phyloP scores from a whole-genome alignment of 2,888 invertebrate genomes.

The Eucera pruinosa region DNA sequence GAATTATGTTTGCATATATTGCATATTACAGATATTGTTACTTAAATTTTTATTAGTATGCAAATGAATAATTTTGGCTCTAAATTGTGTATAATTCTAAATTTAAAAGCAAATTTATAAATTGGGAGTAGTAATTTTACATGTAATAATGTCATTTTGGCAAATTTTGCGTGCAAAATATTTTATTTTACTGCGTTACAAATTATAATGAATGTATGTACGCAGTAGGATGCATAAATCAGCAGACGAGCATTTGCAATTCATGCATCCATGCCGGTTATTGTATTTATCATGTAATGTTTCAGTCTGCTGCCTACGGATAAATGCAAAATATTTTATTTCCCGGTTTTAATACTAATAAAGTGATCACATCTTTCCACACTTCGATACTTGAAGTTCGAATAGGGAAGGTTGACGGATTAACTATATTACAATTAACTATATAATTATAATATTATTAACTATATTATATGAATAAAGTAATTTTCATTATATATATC shows the following conservation, averaged over 20 bases:
- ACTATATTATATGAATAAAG: no score
- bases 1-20: no score
- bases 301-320: background rate
- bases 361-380: background rate
- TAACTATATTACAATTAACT: no score
- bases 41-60: background rate
- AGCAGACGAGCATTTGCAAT: conserved; percentile 14
- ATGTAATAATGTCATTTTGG: background rate
- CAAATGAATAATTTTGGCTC: background rate
- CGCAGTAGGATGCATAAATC: background rate
- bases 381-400: background rate
- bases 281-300: background rate
- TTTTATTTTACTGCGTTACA: background rate
- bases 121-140: no score
- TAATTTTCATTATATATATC: no score
- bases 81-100: no score
- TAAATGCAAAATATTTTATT: conserved; percentile 7
- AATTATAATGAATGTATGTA: background rate
- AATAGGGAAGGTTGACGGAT: no score
- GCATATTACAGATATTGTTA: no score
- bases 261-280: conserved; percentile 6
- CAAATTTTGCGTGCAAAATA: background rate
- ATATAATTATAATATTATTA: no score
- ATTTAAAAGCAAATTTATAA: background rate
- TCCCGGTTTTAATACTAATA: background rate